Evolutionary conservation across 2,888 invertebrate genomes (phyloP), one percentile per base, ranked within the genome.

Genomic region (Linnaemya tessellans): DNA sequence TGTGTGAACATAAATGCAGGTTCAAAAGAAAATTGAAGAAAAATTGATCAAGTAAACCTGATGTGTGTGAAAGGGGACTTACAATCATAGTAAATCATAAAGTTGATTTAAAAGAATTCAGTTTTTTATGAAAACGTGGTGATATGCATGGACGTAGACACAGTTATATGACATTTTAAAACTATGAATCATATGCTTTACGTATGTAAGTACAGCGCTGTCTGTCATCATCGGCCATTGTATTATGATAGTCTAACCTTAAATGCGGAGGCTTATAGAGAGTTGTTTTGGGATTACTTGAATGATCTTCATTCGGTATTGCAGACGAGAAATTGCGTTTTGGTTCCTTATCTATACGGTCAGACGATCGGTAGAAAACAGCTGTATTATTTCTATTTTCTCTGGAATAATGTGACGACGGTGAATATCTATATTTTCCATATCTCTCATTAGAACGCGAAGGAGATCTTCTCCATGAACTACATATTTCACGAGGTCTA

Each of bases 221-320:
- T 1, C 11, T 35, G 18, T 5, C 9, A 43, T 30, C 13, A 2
- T 18, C 2, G 10, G 41, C 30, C 3, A n/a, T 46, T 22, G 3
- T 18, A 64, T 56, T 71, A 18, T 80, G 71, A 71, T 80, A 80
- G 56, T 80, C 80, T 13, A 22, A 22, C 35, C 38, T 54, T 71
- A 71, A 30, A 4, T 9, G 41, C 9, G 68, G 15, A 1, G 41
- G 11, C n/a, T 22, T 46, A 60, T 60, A 25, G 8, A 9, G 30
- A 30, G n/a, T 10, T 20, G 18, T 20, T 35, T 68, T 43, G 9
- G 58, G 7, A n/a, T 7, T 38, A 15, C 15, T 43, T 22, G 25
- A 43, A 13, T 38, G 20, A 0, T 38, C 15, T 51, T 35, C 15
- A 10, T 1, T 15, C 8, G 7, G 18, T 18, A 13, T 18, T 15